A percentile compares a stretch with the other conserved stretches of the same genome.
Evolutionary conservation across 2,113 vertebrate genomes (phyloP).

Genomic region (Pyxicephalus adspersus): DNA sequence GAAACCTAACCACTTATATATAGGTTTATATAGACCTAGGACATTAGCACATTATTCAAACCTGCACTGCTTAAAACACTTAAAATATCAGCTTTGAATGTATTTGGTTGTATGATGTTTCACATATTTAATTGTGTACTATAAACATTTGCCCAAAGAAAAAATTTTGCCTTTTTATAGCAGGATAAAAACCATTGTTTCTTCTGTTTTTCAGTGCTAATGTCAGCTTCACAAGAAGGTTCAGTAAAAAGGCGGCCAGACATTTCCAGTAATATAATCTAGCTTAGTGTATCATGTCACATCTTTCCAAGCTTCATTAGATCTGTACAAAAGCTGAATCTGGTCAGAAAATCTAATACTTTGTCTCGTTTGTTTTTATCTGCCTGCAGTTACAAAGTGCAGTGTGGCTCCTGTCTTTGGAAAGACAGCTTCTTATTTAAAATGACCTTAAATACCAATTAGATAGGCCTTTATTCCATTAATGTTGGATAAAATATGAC

Average conservation of each 20-base stretch:
- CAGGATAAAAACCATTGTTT: no score
- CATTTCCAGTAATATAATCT: neutral
- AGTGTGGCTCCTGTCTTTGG: conserved; percentile 4
- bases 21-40: no score
- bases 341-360: conserved; percentile 11
- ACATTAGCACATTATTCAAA: no score
- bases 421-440: conserved; percentile 17
- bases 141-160: no score
- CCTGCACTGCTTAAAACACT: no score
- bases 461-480: conserved; percentile 38
- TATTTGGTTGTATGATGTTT: no score
- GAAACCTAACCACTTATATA: no score
- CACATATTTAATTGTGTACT: no score
- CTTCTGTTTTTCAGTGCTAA: no score
- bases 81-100: no score
- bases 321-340: neutral
- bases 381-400: neutral
- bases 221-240: no score
- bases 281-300: neutral
- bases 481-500: conserved; percentile 14
- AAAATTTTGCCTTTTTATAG: no score
- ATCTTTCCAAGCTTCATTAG: conserved; percentile 1
- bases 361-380: neutral
- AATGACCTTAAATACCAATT: conserved; percentile 42
- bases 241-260: neutral